phyloP scores from a whole-genome alignment of 2,113 vertebrate genomes.

The Procavia capensis region DNA sequence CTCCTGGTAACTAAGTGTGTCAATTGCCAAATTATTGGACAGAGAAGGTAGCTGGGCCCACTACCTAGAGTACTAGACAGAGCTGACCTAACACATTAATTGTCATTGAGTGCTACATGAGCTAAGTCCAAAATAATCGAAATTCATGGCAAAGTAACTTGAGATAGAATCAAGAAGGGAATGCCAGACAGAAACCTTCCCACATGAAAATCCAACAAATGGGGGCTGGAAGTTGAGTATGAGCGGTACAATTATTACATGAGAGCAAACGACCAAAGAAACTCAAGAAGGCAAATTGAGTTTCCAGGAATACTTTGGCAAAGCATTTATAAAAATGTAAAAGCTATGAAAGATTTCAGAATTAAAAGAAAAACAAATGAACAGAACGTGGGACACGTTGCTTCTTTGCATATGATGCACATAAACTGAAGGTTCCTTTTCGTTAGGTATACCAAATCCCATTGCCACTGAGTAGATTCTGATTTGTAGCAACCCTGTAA shows the following conservation, averaged over 20 bases:
- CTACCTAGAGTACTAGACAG: neutral
- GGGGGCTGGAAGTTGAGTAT: neutral
- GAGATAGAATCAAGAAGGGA: neutral
- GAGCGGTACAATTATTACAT: neutral
- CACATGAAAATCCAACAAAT: neutral
- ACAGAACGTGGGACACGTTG: neutral
- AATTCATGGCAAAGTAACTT: neutral
- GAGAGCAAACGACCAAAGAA: neutral
- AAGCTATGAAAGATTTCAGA: neutral
- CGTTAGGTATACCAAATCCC: neutral
- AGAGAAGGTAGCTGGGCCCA: slow-evolving; percentile 13
- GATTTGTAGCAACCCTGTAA: too few species aligned
- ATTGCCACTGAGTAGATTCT: too few species aligned
- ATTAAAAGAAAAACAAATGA: neutral
- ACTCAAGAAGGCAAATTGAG: neutral
- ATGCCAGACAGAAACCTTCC: neutral
- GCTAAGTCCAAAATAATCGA: neutral
- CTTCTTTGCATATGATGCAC: neutral
- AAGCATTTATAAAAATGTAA: neutral
- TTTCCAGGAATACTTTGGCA: neutral
- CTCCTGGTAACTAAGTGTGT: neutral
- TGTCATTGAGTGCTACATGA: neutral
- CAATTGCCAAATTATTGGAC: neutral
- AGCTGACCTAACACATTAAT: neutral
- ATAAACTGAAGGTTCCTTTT: neutral